Percentiles rank a stretch among this genome's conserved stretches.
These are phyloP conservation scores for Muntiacus reevesi DNA, from an alignment of 2,113 vertebrate genomes.

Conservation along the genomic window DNA sequence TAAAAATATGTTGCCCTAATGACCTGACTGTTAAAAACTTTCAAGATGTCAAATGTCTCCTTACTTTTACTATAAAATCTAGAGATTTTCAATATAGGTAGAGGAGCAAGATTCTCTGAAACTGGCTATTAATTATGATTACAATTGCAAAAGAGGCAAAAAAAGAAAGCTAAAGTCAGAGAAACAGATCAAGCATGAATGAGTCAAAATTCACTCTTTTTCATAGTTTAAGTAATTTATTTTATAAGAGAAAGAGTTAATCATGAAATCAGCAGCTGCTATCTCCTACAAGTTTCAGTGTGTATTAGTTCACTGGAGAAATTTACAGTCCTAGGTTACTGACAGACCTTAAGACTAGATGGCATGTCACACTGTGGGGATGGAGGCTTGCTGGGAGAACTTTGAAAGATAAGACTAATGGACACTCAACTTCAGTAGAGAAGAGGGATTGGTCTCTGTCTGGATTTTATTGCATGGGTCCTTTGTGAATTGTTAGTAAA, in stretches of 20 bases:
- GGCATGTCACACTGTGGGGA: fast-evolving
- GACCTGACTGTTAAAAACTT: neutral
- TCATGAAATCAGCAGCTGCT: neutral
- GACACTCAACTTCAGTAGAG: fast-evolving
- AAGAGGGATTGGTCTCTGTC: neutral
- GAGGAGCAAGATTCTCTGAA: neutral
- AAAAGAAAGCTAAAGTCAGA: neutral
- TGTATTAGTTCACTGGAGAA: neutral
- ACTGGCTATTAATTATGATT: neutral
- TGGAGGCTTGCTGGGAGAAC: too few relatives aligned
- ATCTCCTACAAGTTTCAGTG: neutral
- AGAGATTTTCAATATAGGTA: neutral
- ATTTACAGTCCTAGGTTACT: neutral
- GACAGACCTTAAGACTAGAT: fast-evolving
- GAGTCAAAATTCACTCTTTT: neutral
- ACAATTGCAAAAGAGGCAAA: neutral
- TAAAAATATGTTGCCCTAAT: neutral
- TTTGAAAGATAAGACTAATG: neutral
- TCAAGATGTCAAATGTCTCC: neutral
- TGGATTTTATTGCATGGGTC: neutral
- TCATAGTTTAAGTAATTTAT: neutral
- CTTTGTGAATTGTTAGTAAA: neutral
- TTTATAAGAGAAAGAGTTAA: neutral
- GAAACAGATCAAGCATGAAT: neutral
- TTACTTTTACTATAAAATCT: neutral